Evolutionary conservation across 2,113 vertebrate genomes (phyloP).

Genomic region (Scopus umbretta): DNA sequence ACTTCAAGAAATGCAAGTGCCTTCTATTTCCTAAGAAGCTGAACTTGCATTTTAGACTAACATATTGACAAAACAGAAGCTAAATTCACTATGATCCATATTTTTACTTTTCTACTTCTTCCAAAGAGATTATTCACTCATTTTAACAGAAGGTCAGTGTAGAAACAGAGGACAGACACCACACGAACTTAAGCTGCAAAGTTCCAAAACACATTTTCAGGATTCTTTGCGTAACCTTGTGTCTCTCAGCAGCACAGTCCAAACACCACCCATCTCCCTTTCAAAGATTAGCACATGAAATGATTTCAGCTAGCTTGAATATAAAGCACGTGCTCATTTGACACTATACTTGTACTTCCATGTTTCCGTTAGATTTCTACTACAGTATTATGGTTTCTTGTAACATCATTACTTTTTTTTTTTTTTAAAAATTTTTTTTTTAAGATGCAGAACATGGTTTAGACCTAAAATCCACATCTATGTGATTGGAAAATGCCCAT

Average conservation of each 20-base stretch:
- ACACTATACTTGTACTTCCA: accelerated
- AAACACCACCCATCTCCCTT: background rate
- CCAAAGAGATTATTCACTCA: background rate
- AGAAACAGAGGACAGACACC: background rate
- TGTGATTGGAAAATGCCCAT: background rate
- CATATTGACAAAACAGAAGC: background rate
- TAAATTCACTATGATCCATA: background rate
- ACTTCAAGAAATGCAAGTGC: background rate
- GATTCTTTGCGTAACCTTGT: background rate
- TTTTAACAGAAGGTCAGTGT: background rate
- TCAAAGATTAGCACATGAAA: background rate
- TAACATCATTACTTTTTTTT: background rate
- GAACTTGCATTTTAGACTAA: background rate
- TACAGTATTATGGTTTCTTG: background rate
- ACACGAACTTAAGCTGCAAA: background rate
- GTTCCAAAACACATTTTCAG: background rate
- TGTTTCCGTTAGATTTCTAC: background rate
- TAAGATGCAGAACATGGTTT: background rate
- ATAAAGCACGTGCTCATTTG: accelerated
- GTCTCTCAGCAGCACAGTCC: background rate
- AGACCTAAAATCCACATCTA: background rate
- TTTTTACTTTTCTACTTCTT: background rate
- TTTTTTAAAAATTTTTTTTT: too few relatives aligned
- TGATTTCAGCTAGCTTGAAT: background rate
- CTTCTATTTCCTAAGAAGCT: background rate